Evolutionary conservation across 2,113 vertebrate species (phyloP).

Genomic region (Chaetura pelagica): DNA sequence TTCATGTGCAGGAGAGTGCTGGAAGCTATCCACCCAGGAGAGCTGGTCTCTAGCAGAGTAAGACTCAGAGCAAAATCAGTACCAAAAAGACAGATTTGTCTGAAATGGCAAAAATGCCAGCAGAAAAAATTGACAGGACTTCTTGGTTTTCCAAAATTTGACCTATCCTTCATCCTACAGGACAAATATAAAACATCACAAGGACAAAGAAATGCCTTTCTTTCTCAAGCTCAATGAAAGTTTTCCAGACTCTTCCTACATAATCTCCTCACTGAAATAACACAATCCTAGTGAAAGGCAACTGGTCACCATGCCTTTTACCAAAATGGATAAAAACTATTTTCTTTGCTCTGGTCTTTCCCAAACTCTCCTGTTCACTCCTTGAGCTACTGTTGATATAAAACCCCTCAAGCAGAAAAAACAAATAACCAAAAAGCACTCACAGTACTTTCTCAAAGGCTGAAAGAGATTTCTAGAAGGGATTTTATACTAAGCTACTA

Average conservation of each 20-base stretch:
- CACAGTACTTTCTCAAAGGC: background rate
- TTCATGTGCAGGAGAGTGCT: rapidly evolving
- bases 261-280: background rate
- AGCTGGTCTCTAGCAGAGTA: background rate
- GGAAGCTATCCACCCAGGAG: background rate
- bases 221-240: background rate
- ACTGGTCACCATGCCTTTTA: background rate
- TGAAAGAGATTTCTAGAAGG: background rate
- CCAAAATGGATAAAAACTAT: background rate
- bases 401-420: background rate
- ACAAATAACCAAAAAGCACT: background rate
- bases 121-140: background rate
- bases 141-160: background rate
- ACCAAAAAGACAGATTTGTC: background rate
- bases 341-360: background rate
- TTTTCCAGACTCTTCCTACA: background rate
- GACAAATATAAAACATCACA: background rate
- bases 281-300: background rate
- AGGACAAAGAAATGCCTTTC: background rate
- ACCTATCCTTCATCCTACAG: background rate
- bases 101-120: background rate
- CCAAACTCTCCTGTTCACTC: background rate
- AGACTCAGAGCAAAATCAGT: background rate
- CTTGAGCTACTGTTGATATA: background rate
- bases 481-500: background rate